Percentiles rank a stretch among this genome's conserved stretches.
Conservation (phyloP, 2,888 invertebrate genomes). For the Sicus ferrugineus region DNA sequence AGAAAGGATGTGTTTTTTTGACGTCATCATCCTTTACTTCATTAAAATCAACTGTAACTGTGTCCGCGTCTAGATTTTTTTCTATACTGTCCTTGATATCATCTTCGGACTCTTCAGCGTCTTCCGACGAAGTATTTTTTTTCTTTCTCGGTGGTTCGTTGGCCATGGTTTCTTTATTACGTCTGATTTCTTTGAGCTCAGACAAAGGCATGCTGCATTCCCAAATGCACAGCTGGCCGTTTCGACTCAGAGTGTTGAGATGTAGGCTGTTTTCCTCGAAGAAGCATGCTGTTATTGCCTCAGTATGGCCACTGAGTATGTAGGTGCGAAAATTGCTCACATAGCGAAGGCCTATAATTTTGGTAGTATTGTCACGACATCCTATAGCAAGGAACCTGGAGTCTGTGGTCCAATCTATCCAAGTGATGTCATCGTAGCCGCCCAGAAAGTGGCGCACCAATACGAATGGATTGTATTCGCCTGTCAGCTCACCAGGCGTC, state of each 20-base stretch:
- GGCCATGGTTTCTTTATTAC: neutral
- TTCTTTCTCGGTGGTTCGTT: slow-evolving; percentile 33
- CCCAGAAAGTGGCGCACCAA: slow-evolving; percentile 85
- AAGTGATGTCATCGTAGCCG: slow-evolving; percentile 83
- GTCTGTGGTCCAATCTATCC: slow-evolving; percentile 92
- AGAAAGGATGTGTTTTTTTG: slow-evolving; percentile 65
- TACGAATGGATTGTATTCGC: slow-evolving; percentile 87
- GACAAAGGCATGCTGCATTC: slow-evolving; percentile 79
- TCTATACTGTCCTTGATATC: slow-evolving; percentile 66
- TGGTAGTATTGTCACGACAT: slow-evolving; percentile 87
- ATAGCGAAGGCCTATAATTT: slow-evolving; percentile 80
- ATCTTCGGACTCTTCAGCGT: slow-evolving; percentile 74
- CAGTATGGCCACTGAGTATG: slow-evolving; percentile 84
- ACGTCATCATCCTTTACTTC: slow-evolving; percentile 58
- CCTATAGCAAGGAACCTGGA: slow-evolving; percentile 90
- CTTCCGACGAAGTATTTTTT: slow-evolving; percentile 53
- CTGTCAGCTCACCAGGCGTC: slow-evolving; percentile 80
- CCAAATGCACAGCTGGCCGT: slow-evolving; percentile 83
- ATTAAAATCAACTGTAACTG: slow-evolving; percentile 58
- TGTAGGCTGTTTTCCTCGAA: slow-evolving; percentile 89
- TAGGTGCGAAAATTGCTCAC: slow-evolving; percentile 79
- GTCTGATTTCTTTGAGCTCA: slow-evolving; percentile 66
- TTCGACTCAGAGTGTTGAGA: slow-evolving; percentile 81
- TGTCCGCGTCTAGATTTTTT: slow-evolving; percentile 31
- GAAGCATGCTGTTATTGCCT: slow-evolving; percentile 83